phyloP scores from a whole-genome alignment of 2,888 invertebrate species.

The Cryptocephalus moraei region DNA sequence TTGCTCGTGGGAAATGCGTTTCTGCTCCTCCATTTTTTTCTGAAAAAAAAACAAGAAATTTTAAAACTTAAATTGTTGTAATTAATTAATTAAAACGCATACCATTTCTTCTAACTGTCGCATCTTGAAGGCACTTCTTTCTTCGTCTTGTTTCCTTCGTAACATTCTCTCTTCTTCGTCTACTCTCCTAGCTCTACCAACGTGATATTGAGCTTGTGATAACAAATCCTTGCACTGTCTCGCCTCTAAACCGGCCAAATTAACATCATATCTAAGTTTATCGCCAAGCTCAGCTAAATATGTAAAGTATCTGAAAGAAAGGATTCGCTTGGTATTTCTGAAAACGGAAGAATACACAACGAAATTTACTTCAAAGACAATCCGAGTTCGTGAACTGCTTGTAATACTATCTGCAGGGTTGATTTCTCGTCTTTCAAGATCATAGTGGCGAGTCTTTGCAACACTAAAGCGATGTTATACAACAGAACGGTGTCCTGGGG shows the following conservation, averaged over 20 bases:
- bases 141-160: conserved; percentile 82
- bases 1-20: conserved; percentile 70
- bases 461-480: conserved; percentile 90
- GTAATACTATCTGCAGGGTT: conserved; percentile 73
- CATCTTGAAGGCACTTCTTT: conserved; percentile 67
- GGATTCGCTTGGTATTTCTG: neutral
- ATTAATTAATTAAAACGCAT: neutral
- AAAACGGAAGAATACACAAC: neutral
- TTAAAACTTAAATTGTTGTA: too few relatives aligned
- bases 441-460: conserved; percentile 83
- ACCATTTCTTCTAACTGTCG: conserved; percentile 49
- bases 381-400: conserved; percentile 91
- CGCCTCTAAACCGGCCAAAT: conserved; percentile 75
- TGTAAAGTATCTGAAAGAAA: conserved; percentile 57
- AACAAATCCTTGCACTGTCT: conserved; percentile 90
- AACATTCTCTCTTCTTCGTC: conserved; percentile 89
- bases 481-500: conserved; percentile 88
- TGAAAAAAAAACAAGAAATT: conserved; percentile 28
- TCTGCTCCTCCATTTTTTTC: conserved; percentile 70
- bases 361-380: conserved; percentile 68
- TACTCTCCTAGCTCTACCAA: conserved; percentile 77
- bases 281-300: conserved; percentile 71
- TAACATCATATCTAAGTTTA: conserved; percentile 64
- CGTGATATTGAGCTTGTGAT: conserved; percentile 94
- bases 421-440: conserved; percentile 92